Conservation (phyloP, 2,888 invertebrate genomes). For the Koerneria pararmatus region DNA sequence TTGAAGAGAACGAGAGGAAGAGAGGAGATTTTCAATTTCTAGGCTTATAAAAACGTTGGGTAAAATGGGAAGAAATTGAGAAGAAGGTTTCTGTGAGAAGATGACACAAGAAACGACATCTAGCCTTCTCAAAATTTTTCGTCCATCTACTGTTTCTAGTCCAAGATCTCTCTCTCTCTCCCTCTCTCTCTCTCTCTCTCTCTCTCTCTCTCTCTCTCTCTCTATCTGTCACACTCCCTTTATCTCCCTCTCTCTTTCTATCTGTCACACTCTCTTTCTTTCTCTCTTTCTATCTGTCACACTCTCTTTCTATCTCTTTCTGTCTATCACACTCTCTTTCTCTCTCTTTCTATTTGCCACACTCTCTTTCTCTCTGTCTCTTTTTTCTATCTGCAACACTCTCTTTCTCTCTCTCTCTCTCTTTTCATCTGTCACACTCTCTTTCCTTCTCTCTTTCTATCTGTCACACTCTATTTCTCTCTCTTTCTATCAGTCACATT, state of each 20-base stretch:
- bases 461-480: not conserved
- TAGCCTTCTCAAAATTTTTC: not conserved
- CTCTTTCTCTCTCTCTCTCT: not conserved
- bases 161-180: not conserved
- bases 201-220: constrained; percentile 6
- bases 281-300: constrained; percentile 2
- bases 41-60: too few species aligned
- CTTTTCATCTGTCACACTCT: not conserved
- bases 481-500: not conserved
- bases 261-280: constrained; percentile 14
- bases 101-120: not conserved
- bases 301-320: not conserved
- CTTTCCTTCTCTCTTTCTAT: not conserved
- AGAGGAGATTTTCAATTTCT: too few species aligned
- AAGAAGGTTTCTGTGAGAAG: too few species aligned
- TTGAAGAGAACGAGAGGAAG: too few species aligned
- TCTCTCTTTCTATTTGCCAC: not conserved
- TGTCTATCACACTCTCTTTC: not conserved
- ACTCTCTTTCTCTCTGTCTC: not conserved
- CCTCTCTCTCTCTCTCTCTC: constrained; percentile 8
- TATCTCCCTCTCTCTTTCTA: constrained; percentile 12
- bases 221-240: constrained; percentile 7
- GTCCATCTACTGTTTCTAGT: not conserved
- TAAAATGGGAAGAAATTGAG: too few species aligned
- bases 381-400: not conserved